These are phyloP conservation scores for Smutsia temminckii DNA, from an alignment of 2,797 vertebrate genomes.

Conservation along the genomic window DNA sequence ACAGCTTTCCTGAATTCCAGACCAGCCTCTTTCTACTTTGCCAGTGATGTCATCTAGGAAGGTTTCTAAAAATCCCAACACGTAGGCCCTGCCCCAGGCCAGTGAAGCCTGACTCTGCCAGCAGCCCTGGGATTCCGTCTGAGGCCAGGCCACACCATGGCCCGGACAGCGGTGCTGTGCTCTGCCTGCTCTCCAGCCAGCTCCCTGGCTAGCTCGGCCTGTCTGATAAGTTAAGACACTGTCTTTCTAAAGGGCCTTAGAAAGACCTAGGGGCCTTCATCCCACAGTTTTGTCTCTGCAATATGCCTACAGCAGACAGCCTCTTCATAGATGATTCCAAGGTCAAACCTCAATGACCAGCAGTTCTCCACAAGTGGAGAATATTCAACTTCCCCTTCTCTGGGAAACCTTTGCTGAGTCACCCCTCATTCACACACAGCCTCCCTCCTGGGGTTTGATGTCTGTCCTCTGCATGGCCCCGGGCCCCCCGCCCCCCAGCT, in stretches of 20 bases:
- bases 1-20: background rate
- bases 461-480: no score
- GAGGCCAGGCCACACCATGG: no score
- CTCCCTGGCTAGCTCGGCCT: background rate
- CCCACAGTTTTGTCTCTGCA: background rate
- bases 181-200: rapidly evolving
- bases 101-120: background rate
- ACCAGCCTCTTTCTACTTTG: background rate
- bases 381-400: background rate
- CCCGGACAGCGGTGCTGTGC: rapidly evolving
- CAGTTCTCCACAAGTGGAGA: background rate
- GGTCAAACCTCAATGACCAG: background rate
- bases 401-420: background rate
- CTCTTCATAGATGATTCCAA: background rate
- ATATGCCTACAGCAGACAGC: rapidly evolving
- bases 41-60: background rate
- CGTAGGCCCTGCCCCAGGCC: background rate
- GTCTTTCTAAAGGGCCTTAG: background rate
- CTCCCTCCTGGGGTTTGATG: background rate
- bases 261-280: background rate
- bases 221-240: background rate
- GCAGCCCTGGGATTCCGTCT: background rate
- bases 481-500: background rate
- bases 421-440: background rate
- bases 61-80: background rate